Evolutionary conservation across 2,888 invertebrate genomes (phyloP).

Genomic region (Drosophila gaucha): DNA sequence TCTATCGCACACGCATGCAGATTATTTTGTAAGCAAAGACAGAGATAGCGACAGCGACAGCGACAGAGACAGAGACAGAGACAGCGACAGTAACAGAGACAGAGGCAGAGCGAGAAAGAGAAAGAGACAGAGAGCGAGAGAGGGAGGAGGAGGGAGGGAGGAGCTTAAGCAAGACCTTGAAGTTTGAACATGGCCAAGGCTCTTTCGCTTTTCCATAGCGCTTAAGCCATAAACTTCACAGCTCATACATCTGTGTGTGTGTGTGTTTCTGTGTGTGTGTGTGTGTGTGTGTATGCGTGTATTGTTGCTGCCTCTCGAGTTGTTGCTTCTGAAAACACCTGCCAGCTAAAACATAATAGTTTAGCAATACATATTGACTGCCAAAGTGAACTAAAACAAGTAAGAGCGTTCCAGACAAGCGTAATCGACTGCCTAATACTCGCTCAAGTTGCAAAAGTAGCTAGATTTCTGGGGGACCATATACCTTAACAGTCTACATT

Average conservation of each 20-base stretch:
- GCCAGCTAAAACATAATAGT: background rate
- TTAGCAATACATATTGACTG: background rate
- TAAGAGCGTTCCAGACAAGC: background rate
- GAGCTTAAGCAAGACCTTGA: background rate
- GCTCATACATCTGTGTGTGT: background rate
- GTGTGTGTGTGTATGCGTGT: background rate
- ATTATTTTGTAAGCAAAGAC: constrained; percentile 33
- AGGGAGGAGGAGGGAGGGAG: background rate
- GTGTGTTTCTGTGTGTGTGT: background rate
- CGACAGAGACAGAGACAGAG: background rate
- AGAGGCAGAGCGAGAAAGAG: background rate
- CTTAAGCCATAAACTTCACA: constrained; percentile 7
- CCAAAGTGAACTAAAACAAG: background rate
- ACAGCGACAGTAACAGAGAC: no score
- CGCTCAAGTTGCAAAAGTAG: background rate
- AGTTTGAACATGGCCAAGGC: constrained; percentile 5
- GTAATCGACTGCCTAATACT: background rate
- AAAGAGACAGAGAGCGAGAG: background rate
- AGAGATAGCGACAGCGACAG: no score
- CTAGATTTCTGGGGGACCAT: no score
- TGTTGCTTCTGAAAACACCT: constrained; percentile 2
- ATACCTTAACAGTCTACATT: no score
- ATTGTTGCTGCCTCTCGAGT: background rate
- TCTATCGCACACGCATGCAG: constrained; percentile 49
- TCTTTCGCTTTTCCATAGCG: constrained; percentile 6